Percentiles rank a stretch among this genome's conserved stretches.
phyloP scores from a whole-genome alignment of 1,140 invertebrate genomes.

The Apis dorsata region DNA sequence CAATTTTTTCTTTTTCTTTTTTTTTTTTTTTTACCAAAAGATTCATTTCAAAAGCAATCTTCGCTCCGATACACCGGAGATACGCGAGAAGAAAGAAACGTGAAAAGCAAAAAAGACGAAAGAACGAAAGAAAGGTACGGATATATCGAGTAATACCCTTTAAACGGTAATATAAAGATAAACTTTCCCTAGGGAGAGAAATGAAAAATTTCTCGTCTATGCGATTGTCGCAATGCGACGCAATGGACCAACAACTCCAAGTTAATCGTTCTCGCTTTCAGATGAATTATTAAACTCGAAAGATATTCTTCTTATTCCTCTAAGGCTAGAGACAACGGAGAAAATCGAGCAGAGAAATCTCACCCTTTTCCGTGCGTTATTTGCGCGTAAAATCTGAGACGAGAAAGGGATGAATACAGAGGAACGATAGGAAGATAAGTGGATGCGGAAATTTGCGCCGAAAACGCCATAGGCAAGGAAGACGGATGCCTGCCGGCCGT shows the following conservation, averaged over 20 bases:
- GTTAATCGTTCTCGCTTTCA: too few species aligned
- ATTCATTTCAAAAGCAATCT: background rate
- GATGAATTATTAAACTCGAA: too few species aligned
- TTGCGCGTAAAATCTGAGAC: slow-evolving; percentile 38
- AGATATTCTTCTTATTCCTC: too few species aligned
- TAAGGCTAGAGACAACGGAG: too few species aligned
- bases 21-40: background rate
- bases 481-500: background rate
- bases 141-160: background rate
- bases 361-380: slow-evolving; percentile 17
- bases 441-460: slow-evolving; percentile 25
- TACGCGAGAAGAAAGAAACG: slow-evolving; percentile 9
- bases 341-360: too few species aligned
- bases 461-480: slow-evolving; percentile 33
- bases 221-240: slow-evolving; percentile 41
- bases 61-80: background rate
- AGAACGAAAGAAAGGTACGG: too few species aligned
- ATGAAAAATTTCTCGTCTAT: slow-evolving; percentile 36
- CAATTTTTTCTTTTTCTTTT: too few species aligned
- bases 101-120: background rate
- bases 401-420: background rate
- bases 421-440: slow-evolving; percentile 24
- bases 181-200: slow-evolving; percentile 51
- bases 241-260: background rate
- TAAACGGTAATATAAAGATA: background rate